Evolutionary conservation across 2,113 vertebrate species (phyloP).

Genomic region (Hippocampus mohnikei): DNA sequence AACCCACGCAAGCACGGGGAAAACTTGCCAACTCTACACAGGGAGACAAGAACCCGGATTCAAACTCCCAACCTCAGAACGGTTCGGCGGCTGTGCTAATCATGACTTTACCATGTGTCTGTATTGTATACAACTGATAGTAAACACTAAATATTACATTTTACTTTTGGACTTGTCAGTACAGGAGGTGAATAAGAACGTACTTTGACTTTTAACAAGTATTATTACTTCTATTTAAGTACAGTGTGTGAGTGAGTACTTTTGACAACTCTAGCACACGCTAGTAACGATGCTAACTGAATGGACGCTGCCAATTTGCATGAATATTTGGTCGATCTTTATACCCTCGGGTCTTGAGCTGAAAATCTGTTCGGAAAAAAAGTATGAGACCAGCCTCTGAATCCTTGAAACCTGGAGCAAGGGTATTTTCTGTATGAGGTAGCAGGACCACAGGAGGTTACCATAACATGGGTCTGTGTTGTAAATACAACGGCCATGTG

Average conservation of each 20-base stretch:
- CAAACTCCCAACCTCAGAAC: too few relatives aligned
- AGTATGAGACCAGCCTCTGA: neutral
- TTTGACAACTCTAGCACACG: neutral
- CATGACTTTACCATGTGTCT: too few relatives aligned
- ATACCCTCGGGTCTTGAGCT: neutral
- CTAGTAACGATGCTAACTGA: too few relatives aligned
- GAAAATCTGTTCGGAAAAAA: neutral
- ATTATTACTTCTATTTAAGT: neutral
- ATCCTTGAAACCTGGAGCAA: conserved; percentile 43
- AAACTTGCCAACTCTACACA: too few relatives aligned
- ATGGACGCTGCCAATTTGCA: neutral
- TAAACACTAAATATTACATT: too few relatives aligned
- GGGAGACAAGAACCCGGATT: too few relatives aligned
- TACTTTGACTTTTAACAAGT: too few relatives aligned
- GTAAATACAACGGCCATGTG: conserved; percentile 68
- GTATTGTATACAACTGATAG: too few relatives aligned
- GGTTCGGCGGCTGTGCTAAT: too few relatives aligned
- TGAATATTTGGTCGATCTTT: neutral
- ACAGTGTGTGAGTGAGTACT: neutral
- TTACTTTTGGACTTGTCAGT: too few relatives aligned
- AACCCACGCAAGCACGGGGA: too few relatives aligned
- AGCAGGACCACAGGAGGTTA: conserved; percentile 57
- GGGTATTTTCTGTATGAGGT: conserved; percentile 55
- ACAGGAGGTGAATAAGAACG: neutral
- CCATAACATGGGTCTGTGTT: conserved; percentile 62